Percentiles rank a stretch among this genome's conserved stretches.
Conservation (phyloP, 2,113 vertebrate genomes). For the Tragelaphus buxtoni region DNA sequence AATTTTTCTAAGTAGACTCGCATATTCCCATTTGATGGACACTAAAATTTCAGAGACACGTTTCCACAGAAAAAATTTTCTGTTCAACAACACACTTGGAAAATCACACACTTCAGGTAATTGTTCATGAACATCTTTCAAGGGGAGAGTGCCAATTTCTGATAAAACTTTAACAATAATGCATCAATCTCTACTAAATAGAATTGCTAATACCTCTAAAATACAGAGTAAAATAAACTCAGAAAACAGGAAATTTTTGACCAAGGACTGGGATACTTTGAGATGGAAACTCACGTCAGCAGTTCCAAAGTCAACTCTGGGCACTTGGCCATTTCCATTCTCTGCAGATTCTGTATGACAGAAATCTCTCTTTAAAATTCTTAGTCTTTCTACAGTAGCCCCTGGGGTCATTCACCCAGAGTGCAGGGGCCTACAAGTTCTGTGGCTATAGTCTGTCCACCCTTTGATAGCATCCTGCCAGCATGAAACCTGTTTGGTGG, state of each 20-base stretch:
- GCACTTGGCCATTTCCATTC: fast-evolving
- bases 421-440: neutral
- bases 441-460: neutral
- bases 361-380: neutral
- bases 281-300: neutral
- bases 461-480: neutral
- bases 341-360: neutral
- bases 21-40: slow-evolving; percentile 13
- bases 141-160: slow-evolving; percentile 27
- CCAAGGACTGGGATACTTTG: neutral
- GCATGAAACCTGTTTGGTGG: neutral
- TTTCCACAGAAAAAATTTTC: neutral
- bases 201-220: slow-evolving; percentile 7
- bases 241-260: neutral
- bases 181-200: neutral
- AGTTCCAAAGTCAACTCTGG: neutral
- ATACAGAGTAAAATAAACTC: neutral
- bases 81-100: slow-evolving; percentile 16
- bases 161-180: slow-evolving; percentile 37
- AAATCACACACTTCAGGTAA: neutral
- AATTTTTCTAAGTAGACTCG: neutral
- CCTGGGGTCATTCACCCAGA: neutral
- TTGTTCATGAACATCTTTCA: neutral
- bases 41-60: slow-evolving; percentile 46
- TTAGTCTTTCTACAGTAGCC: neutral